Percentiles rank a stretch among this genome's conserved stretches.
Conservation (phyloP, 2,888 invertebrate genomes). For the Byasa hedistus region DNA sequence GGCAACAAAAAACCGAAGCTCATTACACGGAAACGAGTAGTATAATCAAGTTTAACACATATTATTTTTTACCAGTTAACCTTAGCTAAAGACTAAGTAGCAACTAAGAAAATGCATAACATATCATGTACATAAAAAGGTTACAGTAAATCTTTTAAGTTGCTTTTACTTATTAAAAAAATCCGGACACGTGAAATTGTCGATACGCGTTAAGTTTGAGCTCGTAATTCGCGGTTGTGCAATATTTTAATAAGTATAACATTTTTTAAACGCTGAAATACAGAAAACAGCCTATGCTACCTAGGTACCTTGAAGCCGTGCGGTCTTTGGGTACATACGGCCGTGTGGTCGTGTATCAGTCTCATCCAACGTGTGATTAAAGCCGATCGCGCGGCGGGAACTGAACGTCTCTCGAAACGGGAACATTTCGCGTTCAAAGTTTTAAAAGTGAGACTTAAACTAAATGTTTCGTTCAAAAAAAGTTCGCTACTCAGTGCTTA, state of each 20-base stretch:
- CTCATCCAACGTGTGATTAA: slow-evolving; percentile 21
- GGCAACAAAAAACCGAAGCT: too few species aligned
- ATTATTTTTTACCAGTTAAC: too few species aligned
- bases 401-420: slow-evolving; percentile 3
- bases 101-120: too few species aligned
- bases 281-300: background rate
- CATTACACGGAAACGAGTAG: too few species aligned
- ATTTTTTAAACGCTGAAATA: background rate
- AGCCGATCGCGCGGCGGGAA: slow-evolving; percentile 12
- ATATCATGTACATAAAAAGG: too few species aligned
- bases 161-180: background rate
- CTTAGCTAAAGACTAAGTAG: too few species aligned
- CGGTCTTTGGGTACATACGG: background rate
- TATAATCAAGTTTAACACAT: too few species aligned
- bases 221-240: background rate
- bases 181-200: background rate
- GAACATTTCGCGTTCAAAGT: slow-evolving; percentile 5
- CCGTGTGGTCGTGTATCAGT: slow-evolving; percentile 20
- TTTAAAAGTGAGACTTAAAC: too few species aligned
- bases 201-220: background rate
- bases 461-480: background rate
- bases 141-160: too few species aligned
- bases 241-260: background rate
- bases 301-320: background rate
- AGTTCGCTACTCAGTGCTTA: background rate